Percentiles rank a stretch among this genome's conserved stretches.
These are phyloP conservation scores for Thinocorus orbignyianus DNA, from an alignment of 2,113 vertebrate genomes.

Conservation along the genomic window DNA sequence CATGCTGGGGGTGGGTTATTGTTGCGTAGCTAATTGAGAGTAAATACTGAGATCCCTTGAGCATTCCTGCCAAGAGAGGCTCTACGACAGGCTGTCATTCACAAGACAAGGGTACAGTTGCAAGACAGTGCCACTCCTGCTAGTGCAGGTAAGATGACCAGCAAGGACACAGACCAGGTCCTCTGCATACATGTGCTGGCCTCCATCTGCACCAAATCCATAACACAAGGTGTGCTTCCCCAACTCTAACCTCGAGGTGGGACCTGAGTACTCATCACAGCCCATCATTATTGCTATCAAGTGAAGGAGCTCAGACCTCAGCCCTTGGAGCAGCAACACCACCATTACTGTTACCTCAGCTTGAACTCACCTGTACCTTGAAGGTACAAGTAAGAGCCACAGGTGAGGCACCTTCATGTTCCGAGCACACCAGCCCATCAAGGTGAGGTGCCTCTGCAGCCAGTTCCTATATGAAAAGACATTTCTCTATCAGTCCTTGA, in stretches of 20 bases:
- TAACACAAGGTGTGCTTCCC: neutral
- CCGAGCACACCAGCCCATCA: neutral
- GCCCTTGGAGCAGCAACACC: neutral
- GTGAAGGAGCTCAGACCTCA: neutral
- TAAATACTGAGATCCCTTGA: neutral
- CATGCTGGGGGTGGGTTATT: too few relatives aligned
- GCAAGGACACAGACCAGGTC: neutral
- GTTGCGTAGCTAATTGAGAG: neutral
- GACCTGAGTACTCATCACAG: neutral
- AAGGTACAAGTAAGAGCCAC: neutral
- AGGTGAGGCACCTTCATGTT: neutral
- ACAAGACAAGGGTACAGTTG: neutral
- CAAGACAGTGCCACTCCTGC: neutral
- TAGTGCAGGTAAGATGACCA: neutral
- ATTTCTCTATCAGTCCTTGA: neutral
- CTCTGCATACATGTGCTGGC: neutral
- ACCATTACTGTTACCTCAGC: neutral
- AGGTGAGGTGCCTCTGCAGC: neutral
- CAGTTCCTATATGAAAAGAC: neutral
- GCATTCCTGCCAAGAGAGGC: neutral
- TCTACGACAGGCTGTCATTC: neutral
- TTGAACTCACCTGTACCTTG: neutral
- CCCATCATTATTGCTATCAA: too few relatives aligned
- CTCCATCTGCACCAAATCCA: neutral
- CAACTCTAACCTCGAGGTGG: neutral